Evolutionary conservation across 92 coral and sea anemone genomes (phyloP).

Genomic region (Chrysogorgia sp.): DNA sequence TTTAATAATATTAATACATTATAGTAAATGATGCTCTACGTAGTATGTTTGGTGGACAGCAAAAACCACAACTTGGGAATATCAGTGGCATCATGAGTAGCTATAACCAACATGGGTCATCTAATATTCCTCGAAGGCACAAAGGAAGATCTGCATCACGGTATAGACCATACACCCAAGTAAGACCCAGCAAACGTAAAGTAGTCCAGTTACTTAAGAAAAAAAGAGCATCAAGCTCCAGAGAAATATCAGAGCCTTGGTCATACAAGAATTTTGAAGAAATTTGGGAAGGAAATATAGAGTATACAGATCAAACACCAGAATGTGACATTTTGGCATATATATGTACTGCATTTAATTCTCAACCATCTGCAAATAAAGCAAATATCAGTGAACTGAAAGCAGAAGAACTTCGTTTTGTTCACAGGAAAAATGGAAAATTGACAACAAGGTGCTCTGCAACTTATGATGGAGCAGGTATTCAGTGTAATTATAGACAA

Average conservation of each 20-base stretch:
- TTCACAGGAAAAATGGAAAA: slow-evolving; percentile 47
- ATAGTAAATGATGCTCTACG: slow-evolving; percentile 3
- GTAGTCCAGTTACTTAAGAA: background rate
- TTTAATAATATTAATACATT: too few relatives aligned
- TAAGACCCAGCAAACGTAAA: slow-evolving; percentile 1
- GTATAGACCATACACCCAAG: slow-evolving; percentile 20
- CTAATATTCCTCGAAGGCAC: background rate
- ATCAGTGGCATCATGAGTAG: slow-evolving; percentile 19
- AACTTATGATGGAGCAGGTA: slow-evolving; percentile 43
- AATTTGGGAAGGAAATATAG: slow-evolving; percentile 50
- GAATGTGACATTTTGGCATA: slow-evolving; percentile 31
- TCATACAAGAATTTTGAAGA: slow-evolving; percentile 15
- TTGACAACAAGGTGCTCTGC: slow-evolving; percentile 41
- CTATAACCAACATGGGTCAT: slow-evolving; percentile 17
- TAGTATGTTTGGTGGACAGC: slow-evolving; percentile 6
- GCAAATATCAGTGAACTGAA: slow-evolving; percentile 5
- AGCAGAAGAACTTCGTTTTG: slow-evolving; percentile 24
- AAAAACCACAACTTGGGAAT: background rate
- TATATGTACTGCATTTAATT: slow-evolving; percentile 39
- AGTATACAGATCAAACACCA: slow-evolving; percentile 39
- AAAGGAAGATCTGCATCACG: background rate
- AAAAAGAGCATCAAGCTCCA: background rate
- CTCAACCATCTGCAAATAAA: background rate
- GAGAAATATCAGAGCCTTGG: slow-evolving; percentile 3
- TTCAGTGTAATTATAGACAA: slow-evolving; percentile 34